A percentile compares a stretch with the other conserved stretches of the same genome.
These are phyloP conservation scores for Peromyscus melanophrys DNA, from an alignment of 2,797 vertebrate genomes.

Conservation along the genomic window DNA sequence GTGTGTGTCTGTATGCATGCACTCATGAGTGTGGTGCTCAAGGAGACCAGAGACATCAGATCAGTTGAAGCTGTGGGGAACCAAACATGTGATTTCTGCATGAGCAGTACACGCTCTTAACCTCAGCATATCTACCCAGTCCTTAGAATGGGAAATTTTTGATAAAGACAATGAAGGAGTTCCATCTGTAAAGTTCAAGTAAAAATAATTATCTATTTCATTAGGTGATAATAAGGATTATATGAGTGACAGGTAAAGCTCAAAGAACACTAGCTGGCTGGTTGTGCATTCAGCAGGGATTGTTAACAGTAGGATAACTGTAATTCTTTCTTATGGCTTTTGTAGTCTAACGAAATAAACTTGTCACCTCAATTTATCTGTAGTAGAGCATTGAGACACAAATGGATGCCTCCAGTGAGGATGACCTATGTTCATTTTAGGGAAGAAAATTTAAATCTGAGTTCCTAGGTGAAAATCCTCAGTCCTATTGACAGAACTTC, in stretches of 20 bases:
- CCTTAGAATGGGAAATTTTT: background rate
- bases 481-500: background rate
- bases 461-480: conserved; percentile 37
- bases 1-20: background rate
- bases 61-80: background rate
- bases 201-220: conserved; percentile 15
- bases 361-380: conserved; percentile 29
- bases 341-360: background rate
- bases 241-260: conserved; percentile 45
- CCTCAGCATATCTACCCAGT: too few relatives aligned
- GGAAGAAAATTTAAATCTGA: background rate
- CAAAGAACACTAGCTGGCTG: background rate
- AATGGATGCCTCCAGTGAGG: background rate
- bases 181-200: background rate
- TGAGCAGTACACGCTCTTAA: background rate
- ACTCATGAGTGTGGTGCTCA: background rate
- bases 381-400: conserved; percentile 2
- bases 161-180: conserved; percentile 31
- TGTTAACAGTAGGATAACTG: background rate
- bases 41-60: too few relatives aligned
- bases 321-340: conserved; percentile 20
- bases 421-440: background rate
- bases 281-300: conserved; percentile 30
- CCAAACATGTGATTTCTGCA: background rate
- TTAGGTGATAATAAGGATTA: conserved; percentile 16